phyloP scores from a whole-genome alignment of 2,113 vertebrate species.

The Craseonycteris thonglongyai region DNA sequence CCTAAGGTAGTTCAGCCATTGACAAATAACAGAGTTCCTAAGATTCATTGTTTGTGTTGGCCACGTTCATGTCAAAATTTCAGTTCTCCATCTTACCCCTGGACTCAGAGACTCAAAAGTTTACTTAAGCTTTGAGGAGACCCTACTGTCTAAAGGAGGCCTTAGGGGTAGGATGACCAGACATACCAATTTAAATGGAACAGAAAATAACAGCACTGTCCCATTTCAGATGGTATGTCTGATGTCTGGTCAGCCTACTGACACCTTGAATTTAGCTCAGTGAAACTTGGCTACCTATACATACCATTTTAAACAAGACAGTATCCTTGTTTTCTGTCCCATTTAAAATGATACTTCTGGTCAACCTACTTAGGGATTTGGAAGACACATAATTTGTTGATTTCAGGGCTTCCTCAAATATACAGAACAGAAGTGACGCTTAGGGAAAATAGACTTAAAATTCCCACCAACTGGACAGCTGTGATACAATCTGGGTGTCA shows the following conservation, averaged over 20 bases:
- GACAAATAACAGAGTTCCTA: not conserved
- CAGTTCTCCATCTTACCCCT: not conserved
- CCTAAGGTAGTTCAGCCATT: not conserved
- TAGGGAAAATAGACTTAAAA: not conserved
- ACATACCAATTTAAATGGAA: too few relatives aligned
- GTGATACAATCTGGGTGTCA: not conserved
- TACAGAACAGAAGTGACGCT: not conserved
- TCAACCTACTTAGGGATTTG: too few relatives aligned
- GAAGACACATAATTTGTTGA: not conserved
- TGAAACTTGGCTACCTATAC: too few relatives aligned
- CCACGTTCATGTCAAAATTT: not conserved
- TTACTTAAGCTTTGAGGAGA: not conserved
- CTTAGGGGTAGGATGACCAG: too few relatives aligned
- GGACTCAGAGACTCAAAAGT: not conserved
- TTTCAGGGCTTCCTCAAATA: not conserved
- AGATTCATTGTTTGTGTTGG: not conserved
- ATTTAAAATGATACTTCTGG: too few relatives aligned
- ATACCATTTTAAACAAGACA: too few relatives aligned
- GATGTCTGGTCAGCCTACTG: too few relatives aligned
- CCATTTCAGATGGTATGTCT: too few relatives aligned
- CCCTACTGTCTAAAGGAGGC: not conserved
- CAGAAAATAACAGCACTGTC: too few relatives aligned
- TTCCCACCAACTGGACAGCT: not conserved
- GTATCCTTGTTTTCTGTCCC: too few relatives aligned
- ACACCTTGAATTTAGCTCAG: too few relatives aligned